Evolutionary conservation across 2,113 vertebrate genomes (phyloP).

Genomic region (Ciconia stormi): DNA sequence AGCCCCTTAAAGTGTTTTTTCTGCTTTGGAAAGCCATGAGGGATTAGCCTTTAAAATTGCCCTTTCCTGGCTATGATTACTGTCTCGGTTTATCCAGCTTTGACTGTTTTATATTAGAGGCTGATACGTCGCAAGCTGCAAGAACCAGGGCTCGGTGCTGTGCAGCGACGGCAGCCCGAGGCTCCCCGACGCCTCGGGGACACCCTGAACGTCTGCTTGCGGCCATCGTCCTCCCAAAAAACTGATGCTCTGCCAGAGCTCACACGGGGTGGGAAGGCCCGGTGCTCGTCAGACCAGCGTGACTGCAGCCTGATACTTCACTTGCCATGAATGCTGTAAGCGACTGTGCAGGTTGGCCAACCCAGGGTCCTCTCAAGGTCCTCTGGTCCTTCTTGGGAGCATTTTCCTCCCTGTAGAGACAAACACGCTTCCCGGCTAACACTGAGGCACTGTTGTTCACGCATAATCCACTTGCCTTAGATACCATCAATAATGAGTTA

Average conservation of each 20-base stretch:
- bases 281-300: rapidly evolving
- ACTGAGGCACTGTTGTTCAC: not conserved
- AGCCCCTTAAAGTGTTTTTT: not conserved
- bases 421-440: not conserved
- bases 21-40: not conserved
- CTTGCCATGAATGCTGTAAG: not conserved
- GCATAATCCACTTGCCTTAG: not conserved
- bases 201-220: not conserved
- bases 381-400: not conserved
- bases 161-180: rapidly evolving
- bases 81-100: not conserved
- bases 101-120: not conserved
- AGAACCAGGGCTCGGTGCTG: not conserved
- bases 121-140: not conserved
- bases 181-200: rapidly evolving
- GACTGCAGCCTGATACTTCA: not conserved
- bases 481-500: not conserved
- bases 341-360: not conserved
- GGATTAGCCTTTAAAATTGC: not conserved
- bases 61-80: not conserved
- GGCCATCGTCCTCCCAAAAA: not conserved
- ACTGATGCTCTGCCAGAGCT: not conserved
- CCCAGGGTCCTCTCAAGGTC: not conserved
- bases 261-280: rapidly evolving
- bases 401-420: not conserved